Conservation (phyloP, 2,113 vertebrate genomes). For the Steatornis caripensis region DNA sequence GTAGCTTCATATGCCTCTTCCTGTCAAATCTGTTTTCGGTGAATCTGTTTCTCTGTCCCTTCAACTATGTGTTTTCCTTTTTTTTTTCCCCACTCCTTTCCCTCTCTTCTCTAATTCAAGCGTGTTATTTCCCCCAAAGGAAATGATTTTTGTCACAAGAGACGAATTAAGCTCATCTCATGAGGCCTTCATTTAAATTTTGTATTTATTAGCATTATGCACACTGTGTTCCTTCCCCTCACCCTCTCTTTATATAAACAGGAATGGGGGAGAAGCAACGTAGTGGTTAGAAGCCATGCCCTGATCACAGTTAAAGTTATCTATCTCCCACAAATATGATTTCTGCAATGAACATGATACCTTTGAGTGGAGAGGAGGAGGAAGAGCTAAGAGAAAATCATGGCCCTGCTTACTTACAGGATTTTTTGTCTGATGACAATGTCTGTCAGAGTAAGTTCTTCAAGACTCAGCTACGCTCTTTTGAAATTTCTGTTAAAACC, state of each 20-base stretch:
- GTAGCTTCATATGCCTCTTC: neutral
- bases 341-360: neutral
- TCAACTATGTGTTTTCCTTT: neutral
- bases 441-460: neutral
- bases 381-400: neutral
- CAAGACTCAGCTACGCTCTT: neutral
- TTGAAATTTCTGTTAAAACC: neutral
- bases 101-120: neutral
- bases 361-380: neutral
- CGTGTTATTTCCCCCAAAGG: neutral
- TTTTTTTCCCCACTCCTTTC: neutral
- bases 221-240: neutral
- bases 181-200: conserved; percentile 7
- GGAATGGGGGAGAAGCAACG: neutral
- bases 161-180: neutral
- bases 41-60: neutral
- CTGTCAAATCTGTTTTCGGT: neutral
- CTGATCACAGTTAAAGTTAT: neutral
- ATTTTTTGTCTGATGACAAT: neutral
- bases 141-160: conserved; percentile 2
- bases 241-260: neutral
- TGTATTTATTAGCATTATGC: neutral
- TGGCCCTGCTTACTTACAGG: neutral
- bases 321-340: neutral
- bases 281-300: neutral